phyloP scores from a whole-genome alignment of 2,113 vertebrate genomes.

The Eptesicus fuscus region DNA sequence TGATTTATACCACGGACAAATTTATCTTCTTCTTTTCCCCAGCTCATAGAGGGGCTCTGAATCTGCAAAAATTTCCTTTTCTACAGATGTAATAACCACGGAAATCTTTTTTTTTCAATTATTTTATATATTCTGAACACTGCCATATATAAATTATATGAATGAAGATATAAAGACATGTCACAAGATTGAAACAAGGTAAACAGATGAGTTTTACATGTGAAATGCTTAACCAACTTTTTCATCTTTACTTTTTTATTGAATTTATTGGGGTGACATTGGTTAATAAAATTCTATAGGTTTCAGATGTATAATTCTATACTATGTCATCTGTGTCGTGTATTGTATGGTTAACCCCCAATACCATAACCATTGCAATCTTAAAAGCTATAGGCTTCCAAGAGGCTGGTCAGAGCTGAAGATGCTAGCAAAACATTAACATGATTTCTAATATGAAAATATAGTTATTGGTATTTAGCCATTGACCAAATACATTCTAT shows the following conservation, averaged over 20 bases:
- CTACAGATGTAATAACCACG: neutral
- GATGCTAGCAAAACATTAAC: neutral
- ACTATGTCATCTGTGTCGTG: neutral
- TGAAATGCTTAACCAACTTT: neutral
- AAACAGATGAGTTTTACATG: neutral
- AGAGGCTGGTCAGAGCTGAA: neutral
- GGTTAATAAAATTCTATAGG: neutral
- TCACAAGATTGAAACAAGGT: neutral
- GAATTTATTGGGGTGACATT: neutral
- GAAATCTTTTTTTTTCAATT: neutral
- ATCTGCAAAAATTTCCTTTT: neutral
- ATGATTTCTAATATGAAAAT: neutral
- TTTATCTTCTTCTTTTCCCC: neutral
- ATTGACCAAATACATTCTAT: neutral
- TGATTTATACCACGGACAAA: constrained; percentile 10
- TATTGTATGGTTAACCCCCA: neutral
- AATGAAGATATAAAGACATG: neutral
- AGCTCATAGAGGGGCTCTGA: neutral
- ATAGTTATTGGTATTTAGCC: neutral
- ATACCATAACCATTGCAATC: neutral
- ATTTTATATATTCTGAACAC: neutral
- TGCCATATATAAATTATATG: neutral
- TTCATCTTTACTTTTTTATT: neutral
- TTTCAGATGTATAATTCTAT: neutral
- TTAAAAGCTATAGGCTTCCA: neutral